Evolutionary conservation across 2,888 invertebrate genomes (phyloP).

Genomic region (Sinelater perroti): DNA sequence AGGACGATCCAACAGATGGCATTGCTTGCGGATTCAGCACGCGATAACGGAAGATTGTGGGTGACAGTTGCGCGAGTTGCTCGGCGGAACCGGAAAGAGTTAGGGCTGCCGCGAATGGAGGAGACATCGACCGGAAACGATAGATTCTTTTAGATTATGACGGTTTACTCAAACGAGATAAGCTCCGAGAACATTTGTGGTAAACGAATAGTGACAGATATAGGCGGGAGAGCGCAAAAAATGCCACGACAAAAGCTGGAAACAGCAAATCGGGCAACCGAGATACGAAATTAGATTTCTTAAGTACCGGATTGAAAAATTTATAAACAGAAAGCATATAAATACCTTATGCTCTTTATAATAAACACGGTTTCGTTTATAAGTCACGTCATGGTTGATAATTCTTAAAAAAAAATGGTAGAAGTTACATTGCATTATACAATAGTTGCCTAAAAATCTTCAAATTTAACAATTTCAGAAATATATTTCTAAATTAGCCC

Average conservation of each 20-base stretch:
- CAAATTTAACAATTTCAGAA: no score
- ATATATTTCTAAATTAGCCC: no score
- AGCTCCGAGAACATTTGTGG: conserved; percentile 28
- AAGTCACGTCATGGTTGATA: no score
- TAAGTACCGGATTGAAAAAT: no score
- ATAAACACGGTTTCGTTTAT: no score
- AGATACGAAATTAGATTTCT: no score
- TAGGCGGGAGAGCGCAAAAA: neutral
- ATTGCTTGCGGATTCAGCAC: conserved; percentile 36
- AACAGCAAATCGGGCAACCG: no score
- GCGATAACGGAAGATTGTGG: conserved; percentile 40
- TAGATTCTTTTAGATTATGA: conserved; percentile 40
- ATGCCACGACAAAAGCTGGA: neutral
- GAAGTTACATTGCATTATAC: no score
- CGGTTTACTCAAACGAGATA: conserved; percentile 31
- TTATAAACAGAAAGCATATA: no score
- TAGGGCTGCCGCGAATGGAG: conserved; percentile 36
- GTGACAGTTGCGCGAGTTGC: conserved; percentile 40
- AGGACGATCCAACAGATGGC: conserved; percentile 38
- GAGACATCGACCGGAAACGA: conserved; percentile 41
- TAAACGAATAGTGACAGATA: conserved; percentile 16
- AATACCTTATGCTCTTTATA: no score
- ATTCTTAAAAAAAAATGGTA: no score
- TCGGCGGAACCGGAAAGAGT: conserved; percentile 40
- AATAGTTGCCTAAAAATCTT: no score